phyloP scores from a whole-genome alignment of 2,797 vertebrate species.

The Odontamblyopus lacepedii region DNA sequence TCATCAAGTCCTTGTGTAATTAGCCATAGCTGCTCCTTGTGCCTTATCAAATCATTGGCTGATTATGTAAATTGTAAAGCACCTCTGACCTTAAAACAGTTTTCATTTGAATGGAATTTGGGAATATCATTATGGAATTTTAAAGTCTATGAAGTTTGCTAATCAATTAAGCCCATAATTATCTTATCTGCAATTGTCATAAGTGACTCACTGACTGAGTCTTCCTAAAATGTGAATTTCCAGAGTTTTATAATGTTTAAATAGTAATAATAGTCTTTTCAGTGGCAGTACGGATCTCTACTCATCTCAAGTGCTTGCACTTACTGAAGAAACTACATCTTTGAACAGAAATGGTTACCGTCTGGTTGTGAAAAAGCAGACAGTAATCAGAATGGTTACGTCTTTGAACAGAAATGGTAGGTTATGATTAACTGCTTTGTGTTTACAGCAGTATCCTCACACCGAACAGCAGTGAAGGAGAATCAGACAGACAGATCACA shows the following conservation, averaged over 20 bases:
- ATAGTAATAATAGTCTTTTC: not conserved
- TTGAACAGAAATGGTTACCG: too few relatives aligned
- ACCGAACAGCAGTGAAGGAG: too few relatives aligned
- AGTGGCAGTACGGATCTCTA: not conserved
- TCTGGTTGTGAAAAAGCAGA: too few relatives aligned
- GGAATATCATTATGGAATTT: not conserved
- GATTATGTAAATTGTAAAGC: not conserved
- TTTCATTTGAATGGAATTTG: not conserved
- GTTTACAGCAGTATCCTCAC: too few relatives aligned
- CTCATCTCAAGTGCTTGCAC: not conserved
- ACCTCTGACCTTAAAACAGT: not conserved
- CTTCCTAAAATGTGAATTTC: not conserved
- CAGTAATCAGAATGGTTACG: too few relatives aligned
- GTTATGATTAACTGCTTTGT: too few relatives aligned
- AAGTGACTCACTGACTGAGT: too few relatives aligned
- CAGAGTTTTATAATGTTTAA: not conserved
- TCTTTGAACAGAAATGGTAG: too few relatives aligned
- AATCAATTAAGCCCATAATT: not conserved
- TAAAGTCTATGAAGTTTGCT: not conserved
- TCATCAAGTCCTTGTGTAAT: not conserved
- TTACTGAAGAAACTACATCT: too few relatives aligned
- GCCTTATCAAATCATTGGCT: not conserved
- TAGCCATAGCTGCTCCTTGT: not conserved
- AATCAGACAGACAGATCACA: too few relatives aligned
- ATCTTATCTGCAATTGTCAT: too few relatives aligned